These are phyloP conservation scores for Nycticryphes semicollaris DNA, from an alignment of 2,113 vertebrate genomes.

Conservation along the genomic window DNA sequence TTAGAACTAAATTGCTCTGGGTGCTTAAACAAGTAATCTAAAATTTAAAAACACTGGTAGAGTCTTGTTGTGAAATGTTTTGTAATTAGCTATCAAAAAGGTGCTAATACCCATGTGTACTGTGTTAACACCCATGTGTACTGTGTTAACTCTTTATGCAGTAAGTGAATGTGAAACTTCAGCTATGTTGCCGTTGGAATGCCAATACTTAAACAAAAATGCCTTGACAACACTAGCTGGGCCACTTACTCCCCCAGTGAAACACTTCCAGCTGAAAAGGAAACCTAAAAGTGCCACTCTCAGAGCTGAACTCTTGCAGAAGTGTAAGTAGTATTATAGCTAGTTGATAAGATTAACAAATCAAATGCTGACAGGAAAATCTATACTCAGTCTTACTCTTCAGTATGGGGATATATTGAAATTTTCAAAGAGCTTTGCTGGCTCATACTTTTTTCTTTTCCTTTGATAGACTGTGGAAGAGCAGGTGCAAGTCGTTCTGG, in stretches of 20 bases:
- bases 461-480: background rate
- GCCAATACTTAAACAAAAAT: slow-evolving; percentile 97
- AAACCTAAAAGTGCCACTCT: slow-evolving; percentile 98
- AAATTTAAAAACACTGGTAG: background rate
- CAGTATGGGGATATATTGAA: background rate
- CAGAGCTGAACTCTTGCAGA: slow-evolving; percentile 94
- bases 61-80: background rate
- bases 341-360: background rate
- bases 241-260: slow-evolving; percentile 93
- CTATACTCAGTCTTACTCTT: background rate
- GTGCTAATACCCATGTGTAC: background rate
- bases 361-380: background rate
- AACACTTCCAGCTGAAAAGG: slow-evolving; percentile 96
- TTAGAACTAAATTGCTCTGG: background rate
- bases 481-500: background rate
- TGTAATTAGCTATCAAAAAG: background rate
- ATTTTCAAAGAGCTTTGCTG: background rate
- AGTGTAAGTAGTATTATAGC: slow-evolving; percentile 82
- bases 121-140: background rate
- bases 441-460: background rate
- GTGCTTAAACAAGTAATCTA: background rate
- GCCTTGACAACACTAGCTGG: slow-evolving; percentile 94
- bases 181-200: slow-evolving; percentile 94
- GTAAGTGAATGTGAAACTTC: slow-evolving; percentile 95
- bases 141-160: slow-evolving; percentile 62